These are phyloP conservation scores for Malacoctenus gilli DNA, from an alignment of 2,797 vertebrate species.

Conservation along the genomic window DNA sequence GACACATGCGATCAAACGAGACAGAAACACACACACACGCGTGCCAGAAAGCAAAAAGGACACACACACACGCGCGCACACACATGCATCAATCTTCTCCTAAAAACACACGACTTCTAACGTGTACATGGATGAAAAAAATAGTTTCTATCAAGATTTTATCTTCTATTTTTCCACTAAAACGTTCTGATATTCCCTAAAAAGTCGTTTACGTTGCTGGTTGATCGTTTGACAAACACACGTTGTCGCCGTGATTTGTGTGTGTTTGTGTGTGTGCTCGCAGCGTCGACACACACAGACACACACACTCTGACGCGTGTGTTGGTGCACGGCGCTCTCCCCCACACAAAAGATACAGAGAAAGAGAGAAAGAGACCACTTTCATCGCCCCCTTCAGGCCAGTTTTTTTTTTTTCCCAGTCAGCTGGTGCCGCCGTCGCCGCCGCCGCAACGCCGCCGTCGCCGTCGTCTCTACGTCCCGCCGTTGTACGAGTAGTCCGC, in stretches of 20 bases:
- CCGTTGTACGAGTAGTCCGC: constrained; percentile 98
- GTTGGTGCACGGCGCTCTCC: constrained; percentile 10
- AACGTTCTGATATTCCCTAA: constrained; percentile 26
- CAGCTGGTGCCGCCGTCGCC: constrained; percentile 5
- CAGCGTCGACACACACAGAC: constrained; percentile 28
- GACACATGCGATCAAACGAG: constrained; percentile 25
- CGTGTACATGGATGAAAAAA: constrained; percentile 49
- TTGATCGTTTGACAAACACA: constrained; percentile 46
- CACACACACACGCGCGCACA: constrained; percentile 18
- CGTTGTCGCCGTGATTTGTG: constrained; percentile 19
- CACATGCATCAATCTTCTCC: constrained; percentile 25
- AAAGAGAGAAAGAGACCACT: constrained; percentile 28
- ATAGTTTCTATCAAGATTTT: constrained; percentile 33
- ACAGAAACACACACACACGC: constrained; percentile 22
- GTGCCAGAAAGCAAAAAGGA: background rate
- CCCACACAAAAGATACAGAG: constrained; percentile 19
- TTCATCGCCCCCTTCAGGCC: constrained; percentile 37
- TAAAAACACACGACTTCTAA: constrained; percentile 45
- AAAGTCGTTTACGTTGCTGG: constrained; percentile 51
- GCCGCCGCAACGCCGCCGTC: no score
- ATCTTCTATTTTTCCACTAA: constrained; percentile 27
- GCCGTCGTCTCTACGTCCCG: constrained; percentile 79
- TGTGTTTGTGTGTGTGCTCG: constrained; percentile 25
- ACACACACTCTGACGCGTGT: constrained; percentile 18
- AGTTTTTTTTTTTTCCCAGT: constrained; percentile 42